These are phyloP conservation scores for Magallana ariakensis DNA, from an alignment of 1,140 invertebrate species.

Conservation along the genomic window DNA sequence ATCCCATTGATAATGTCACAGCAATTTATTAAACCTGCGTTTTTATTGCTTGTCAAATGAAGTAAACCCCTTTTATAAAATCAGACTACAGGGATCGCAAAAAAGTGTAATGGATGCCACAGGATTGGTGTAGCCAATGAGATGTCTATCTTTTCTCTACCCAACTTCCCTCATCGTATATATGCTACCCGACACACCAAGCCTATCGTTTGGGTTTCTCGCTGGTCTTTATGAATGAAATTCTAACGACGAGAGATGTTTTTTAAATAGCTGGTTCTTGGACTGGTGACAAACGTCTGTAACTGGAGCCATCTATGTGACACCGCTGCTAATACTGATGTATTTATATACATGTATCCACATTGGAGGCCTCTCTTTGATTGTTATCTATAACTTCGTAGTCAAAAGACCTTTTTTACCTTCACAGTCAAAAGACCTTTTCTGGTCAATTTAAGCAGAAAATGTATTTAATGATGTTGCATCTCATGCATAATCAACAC, in stretches of 20 bases:
- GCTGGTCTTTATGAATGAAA: slow-evolving; percentile 21
- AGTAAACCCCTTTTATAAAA: not conserved
- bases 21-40: not conserved
- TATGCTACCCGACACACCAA: slow-evolving; percentile 1
- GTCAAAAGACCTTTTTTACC: too few species aligned
- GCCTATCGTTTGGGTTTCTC: not conserved
- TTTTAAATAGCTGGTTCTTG: slow-evolving; percentile 1
- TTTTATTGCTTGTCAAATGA: slow-evolving; percentile 18
- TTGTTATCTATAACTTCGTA: not conserved
- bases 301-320: not conserved
- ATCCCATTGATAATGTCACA: slow-evolving; percentile 11
- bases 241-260: not conserved
- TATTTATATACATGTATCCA: slow-evolving; percentile 15
- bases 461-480: slow-evolving; percentile 1
- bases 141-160: not conserved
- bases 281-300: slow-evolving; percentile 17
- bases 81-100: not conserved
- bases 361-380: not conserved
- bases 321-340: slow-evolving; percentile 11
- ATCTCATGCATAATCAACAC: not conserved
- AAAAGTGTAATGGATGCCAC: not conserved
- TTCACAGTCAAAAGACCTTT: slow-evolving; percentile 10
- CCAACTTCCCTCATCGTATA: not conserved
- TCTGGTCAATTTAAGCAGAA: slow-evolving; percentile 31
- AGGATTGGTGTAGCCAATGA: not conserved